phyloP scores from a whole-genome alignment of 2,797 vertebrate genomes.

The Bovichtus variegatus region DNA sequence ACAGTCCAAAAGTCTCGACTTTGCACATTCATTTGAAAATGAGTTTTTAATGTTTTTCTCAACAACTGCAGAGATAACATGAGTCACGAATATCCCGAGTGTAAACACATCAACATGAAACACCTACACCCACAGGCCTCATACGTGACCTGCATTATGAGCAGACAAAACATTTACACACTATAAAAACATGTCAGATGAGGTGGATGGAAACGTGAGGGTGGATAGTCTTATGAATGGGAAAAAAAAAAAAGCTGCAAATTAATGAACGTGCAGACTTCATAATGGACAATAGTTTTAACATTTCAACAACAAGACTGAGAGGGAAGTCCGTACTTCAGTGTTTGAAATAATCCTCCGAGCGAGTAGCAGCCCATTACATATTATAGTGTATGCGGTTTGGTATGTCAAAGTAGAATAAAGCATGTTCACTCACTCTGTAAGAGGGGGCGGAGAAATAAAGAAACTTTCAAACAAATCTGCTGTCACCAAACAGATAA shows the following conservation, averaged over 20 bases:
- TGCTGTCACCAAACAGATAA: constrained; percentile 76
- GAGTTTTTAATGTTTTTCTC: constrained; percentile 31
- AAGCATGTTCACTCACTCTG: constrained; percentile 76
- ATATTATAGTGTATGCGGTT: constrained; percentile 58
- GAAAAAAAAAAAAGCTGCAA: constrained; percentile 28
- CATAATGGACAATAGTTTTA: constrained; percentile 60
- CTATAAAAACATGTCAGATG: constrained; percentile 41
- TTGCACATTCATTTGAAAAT: constrained; percentile 31
- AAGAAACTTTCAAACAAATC: constrained; percentile 76
- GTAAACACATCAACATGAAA: constrained; percentile 61
- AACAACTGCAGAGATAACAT: constrained; percentile 45
- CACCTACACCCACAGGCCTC: constrained; percentile 38
- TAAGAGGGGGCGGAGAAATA: constrained; percentile 71
- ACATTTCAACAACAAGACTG: constrained; percentile 49
- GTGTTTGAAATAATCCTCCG: constrained; percentile 59
- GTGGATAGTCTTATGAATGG: constrained; percentile 34
- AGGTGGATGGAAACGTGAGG: constrained; percentile 43
- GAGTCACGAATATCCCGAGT: constrained; percentile 56
- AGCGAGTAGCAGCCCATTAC: constrained; percentile 60
- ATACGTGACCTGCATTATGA: constrained; percentile 39
- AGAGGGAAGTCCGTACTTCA: constrained; percentile 40
- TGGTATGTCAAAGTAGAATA: constrained; percentile 77
- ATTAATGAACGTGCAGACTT: constrained; percentile 41
- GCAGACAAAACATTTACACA: constrained; percentile 53
- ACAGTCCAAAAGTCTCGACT: constrained; percentile 14